phyloP scores from a whole-genome alignment of 2,888 invertebrate species.

The Imbricaverruca yamaguchii region DNA sequence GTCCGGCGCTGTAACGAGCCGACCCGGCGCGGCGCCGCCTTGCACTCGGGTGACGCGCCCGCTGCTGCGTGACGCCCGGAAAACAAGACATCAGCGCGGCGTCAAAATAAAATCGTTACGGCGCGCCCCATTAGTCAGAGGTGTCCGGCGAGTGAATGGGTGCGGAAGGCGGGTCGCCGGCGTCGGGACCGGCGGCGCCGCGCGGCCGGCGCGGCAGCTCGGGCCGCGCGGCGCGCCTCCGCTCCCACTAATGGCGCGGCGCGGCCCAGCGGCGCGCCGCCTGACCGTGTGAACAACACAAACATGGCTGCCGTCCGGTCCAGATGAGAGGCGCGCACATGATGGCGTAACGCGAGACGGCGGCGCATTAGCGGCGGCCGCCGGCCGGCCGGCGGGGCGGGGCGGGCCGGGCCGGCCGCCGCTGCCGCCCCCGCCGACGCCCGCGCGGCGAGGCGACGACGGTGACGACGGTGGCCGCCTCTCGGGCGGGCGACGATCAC shows the following conservation, averaged over 20 bases:
- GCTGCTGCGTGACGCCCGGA: neutral
- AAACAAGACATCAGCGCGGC: conserved; percentile 16
- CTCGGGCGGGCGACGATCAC: too few relatives aligned
- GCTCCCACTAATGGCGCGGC: too few relatives aligned
- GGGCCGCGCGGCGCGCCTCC: too few relatives aligned
- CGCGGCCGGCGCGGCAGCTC: neutral
- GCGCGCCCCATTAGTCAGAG: conserved; percentile 16
- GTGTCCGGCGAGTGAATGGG: neutral
- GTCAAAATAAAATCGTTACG: conserved; percentile 17
- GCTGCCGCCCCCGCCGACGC: too few relatives aligned
- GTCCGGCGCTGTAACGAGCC: neutral
- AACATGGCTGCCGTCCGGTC: neutral
- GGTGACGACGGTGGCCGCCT: too few relatives aligned
- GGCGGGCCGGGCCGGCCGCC: too few relatives aligned
- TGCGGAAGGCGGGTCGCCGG: neutral
- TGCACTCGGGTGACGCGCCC: neutral
- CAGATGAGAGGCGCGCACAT: too few relatives aligned
- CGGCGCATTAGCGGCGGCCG: neutral
- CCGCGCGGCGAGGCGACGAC: too few relatives aligned
- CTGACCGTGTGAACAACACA: neutral
- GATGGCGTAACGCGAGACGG: conserved; percentile 1
- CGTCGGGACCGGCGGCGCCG: neutral
- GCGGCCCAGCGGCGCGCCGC: neutral
- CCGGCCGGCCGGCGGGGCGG: too few relatives aligned
- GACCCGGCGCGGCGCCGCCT: neutral